Conservation (phyloP, 2,888 invertebrate genomes). For the Oscheius sp. region DNA sequence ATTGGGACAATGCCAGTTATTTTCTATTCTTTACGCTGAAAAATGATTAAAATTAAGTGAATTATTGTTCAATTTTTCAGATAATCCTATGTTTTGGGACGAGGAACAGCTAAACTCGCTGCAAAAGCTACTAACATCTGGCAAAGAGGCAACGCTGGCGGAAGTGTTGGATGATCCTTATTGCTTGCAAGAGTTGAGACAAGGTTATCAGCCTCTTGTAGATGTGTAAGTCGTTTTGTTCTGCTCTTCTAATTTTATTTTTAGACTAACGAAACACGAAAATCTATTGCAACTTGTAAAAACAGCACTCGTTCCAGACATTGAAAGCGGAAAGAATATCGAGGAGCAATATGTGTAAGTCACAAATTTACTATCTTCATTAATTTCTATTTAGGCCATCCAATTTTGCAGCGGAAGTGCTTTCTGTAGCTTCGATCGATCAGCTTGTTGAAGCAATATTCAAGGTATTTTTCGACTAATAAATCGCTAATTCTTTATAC, state of each 20-base stretch:
- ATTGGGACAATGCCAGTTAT: no score
- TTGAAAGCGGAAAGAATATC: slow-evolving; percentile 33
- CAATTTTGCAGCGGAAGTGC: slow-evolving; percentile 48
- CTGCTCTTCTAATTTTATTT: slow-evolving; percentile 13
- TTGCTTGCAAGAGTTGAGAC: slow-evolving; percentile 55
- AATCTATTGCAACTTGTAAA: slow-evolving; percentile 42
- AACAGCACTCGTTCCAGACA: slow-evolving; percentile 36
- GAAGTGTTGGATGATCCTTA: slow-evolving; percentile 51
- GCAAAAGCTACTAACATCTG: slow-evolving; percentile 31
- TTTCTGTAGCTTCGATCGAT: slow-evolving; percentile 40
- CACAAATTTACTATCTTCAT: not conserved
- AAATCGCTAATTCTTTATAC: not conserved
- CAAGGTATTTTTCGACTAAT: slow-evolving; percentile 21
- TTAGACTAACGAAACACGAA: slow-evolving; percentile 43
- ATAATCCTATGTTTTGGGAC: slow-evolving; percentile 56
- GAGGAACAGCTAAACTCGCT: slow-evolving; percentile 38
- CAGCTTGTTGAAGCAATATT: slow-evolving; percentile 37
- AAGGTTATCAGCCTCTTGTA: slow-evolving; percentile 47
- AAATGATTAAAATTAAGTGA: no score
- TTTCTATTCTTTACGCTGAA: no score
- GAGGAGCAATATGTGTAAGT: slow-evolving; percentile 45
- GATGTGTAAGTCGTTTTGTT: slow-evolving; percentile 43
- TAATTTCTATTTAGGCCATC: slow-evolving; percentile 33
- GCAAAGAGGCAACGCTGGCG: not conserved
- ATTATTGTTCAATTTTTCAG: no score